phyloP scores from a whole-genome alignment of 1,140 invertebrate genomes.

The Streblospio benedicti region DNA sequence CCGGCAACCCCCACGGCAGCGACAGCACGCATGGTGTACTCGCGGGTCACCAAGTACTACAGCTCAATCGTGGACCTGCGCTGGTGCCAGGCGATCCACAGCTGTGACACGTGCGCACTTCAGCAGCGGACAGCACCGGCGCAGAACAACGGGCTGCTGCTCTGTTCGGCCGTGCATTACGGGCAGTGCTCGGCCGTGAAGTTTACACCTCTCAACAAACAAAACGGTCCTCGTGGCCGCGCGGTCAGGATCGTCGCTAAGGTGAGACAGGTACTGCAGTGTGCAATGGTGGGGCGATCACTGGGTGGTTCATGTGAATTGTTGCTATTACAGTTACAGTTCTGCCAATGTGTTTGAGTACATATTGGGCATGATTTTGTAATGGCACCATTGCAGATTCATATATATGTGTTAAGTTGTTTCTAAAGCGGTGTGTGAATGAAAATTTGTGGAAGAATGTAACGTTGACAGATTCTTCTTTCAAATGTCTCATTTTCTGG shows the following conservation, averaged over 20 bases:
- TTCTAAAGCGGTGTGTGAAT: too few relatives aligned
- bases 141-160: slow-evolving; percentile 19
- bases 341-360: slow-evolving; percentile 15
- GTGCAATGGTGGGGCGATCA: neutral
- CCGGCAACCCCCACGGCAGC: too few relatives aligned
- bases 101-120: slow-evolving; percentile 48
- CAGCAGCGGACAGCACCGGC: slow-evolving; percentile 22
- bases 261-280: slow-evolving; percentile 38
- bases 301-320: slow-evolving; percentile 41
- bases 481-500: too few relatives aligned
- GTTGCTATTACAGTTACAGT: slow-evolving; percentile 27
- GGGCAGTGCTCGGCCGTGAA: slow-evolving; percentile 53
- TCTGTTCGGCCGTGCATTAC: slow-evolving; percentile 54
- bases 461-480: too few relatives aligned
- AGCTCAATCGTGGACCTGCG: slow-evolving; percentile 46
- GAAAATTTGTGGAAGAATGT: too few relatives aligned
- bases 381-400: neutral
- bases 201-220: slow-evolving; percentile 27
- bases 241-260: slow-evolving; percentile 21
- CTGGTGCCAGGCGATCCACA: slow-evolving; percentile 50
- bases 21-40: too few relatives aligned
- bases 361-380: slow-evolving; percentile 2
- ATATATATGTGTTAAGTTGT: neutral
- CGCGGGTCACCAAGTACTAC: slow-evolving; percentile 41
- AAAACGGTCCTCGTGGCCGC: slow-evolving; percentile 35